A percentile compares a stretch with the other conserved stretches of the same genome.
Evolutionary conservation across 2,888 invertebrate species (phyloP).

Genomic region (Ormyrus rosae): DNA sequence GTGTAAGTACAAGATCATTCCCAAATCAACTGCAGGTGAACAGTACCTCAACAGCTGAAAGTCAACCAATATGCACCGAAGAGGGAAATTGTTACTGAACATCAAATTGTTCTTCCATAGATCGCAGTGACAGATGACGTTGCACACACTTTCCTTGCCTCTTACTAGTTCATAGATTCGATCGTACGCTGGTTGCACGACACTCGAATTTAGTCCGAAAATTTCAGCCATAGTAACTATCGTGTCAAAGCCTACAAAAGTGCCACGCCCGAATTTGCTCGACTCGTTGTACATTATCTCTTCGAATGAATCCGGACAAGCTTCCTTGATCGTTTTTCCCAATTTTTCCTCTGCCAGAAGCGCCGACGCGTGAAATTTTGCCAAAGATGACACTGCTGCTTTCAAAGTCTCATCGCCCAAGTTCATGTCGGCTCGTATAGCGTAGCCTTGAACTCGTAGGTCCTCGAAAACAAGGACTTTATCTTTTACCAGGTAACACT

Average conservation of each 20-base stretch:
- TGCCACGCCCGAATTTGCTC: neutral
- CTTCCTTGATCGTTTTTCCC: slow-evolving; percentile 12
- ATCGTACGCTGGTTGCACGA: slow-evolving; percentile 17
- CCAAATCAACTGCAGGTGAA: slow-evolving; percentile 2
- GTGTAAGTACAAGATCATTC: slow-evolving; percentile 18
- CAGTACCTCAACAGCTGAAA: slow-evolving; percentile 36
- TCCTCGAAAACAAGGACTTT: slow-evolving; percentile 75
- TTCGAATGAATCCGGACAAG: slow-evolving; percentile 12
- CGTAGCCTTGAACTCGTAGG: slow-evolving; percentile 67
- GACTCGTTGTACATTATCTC: slow-evolving; percentile 26
- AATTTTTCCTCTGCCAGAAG: slow-evolving; percentile 62
- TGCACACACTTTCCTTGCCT: slow-evolving; percentile 70
- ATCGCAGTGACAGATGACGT: slow-evolving; percentile 62
- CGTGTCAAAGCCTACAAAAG: neutral
- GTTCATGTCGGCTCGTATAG: slow-evolving; percentile 55
- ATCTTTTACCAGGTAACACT: slow-evolving; percentile 68
- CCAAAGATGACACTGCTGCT: slow-evolving; percentile 62
- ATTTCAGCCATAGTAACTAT: neutral
- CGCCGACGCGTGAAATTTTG: slow-evolving; percentile 67
- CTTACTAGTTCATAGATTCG: slow-evolving; percentile 80
- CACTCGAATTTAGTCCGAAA: slow-evolving; percentile 20
- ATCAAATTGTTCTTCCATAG: slow-evolving; percentile 41
- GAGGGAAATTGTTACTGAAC: neutral
- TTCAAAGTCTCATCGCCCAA: slow-evolving; percentile 47
- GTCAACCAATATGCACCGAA: slow-evolving; percentile 35